Percentiles rank a stretch among this genome's conserved stretches.
Conservation (phyloP, 2,797 vertebrate genomes). For the Enteromius unitaeniatus region DNA sequence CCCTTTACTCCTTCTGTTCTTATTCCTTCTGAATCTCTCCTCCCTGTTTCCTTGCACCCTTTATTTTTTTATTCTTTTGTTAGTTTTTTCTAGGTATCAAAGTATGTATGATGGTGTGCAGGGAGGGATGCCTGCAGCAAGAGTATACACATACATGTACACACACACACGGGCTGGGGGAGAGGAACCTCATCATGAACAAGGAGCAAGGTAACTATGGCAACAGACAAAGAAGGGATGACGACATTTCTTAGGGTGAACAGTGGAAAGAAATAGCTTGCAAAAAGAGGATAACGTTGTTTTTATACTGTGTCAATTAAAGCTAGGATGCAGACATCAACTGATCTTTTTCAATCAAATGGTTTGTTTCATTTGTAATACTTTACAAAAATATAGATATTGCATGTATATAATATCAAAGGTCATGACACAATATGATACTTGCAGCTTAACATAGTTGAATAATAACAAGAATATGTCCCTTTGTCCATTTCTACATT, state of each 20-base stretch:
- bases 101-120: slow-evolving; percentile 13
- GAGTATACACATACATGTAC: slow-evolving; percentile 21
- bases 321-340: background rate
- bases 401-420: background rate
- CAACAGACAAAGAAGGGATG: slow-evolving; percentile 64
- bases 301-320: background rate
- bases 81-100: background rate
- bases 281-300: slow-evolving; percentile 19
- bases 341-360: background rate
- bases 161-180: slow-evolving; percentile 4
- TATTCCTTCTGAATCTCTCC: slow-evolving; percentile 12
- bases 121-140: slow-evolving; percentile 10
- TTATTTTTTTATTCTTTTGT: slow-evolving; percentile 4
- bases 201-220: slow-evolving; percentile 64
- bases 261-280: slow-evolving; percentile 19
- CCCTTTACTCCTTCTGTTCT: background rate
- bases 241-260: slow-evolving; percentile 57
- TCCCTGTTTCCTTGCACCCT: background rate
- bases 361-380: background rate
- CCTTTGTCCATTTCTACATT: background rate
- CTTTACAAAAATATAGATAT: background rate
- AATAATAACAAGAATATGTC: too few species aligned
- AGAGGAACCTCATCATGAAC: slow-evolving; percentile 50
- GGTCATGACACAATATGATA: background rate
- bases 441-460: background rate